phyloP scores from a whole-genome alignment of 1,140 invertebrate genomes.

The Drosophila willistoni region DNA sequence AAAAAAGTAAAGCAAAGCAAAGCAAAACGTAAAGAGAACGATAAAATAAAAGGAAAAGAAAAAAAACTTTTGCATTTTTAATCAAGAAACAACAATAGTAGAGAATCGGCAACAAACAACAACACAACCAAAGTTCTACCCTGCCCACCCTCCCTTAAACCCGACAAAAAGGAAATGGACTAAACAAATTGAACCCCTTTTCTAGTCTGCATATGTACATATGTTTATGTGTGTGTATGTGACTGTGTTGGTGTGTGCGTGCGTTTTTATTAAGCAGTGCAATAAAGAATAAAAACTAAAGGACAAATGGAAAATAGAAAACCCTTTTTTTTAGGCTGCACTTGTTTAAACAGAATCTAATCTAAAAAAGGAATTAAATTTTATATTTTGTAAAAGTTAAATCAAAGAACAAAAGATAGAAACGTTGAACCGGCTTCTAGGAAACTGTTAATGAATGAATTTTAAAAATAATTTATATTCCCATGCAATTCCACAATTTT shows the following conservation, averaged over 20 bases:
- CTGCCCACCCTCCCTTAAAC: slow-evolving; percentile 23
- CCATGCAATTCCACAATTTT: too few species aligned
- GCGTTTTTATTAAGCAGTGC: neutral
- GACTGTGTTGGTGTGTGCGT: neutral
- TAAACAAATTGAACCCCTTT: slow-evolving; percentile 56
- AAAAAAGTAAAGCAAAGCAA: slow-evolving; percentile 41
- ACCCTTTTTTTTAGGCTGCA: neutral
- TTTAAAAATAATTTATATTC: too few species aligned
- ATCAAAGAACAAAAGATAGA: too few species aligned
- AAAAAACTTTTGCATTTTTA: slow-evolving; percentile 71
- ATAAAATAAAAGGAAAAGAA: slow-evolving; percentile 47
- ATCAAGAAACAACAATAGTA: slow-evolving; percentile 70
- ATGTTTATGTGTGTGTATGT: neutral
- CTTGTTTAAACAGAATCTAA: neutral
- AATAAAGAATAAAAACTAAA: neutral
- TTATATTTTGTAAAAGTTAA: too few species aligned
- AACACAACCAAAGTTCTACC: slow-evolving; percentile 41
- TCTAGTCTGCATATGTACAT: slow-evolving; percentile 12
- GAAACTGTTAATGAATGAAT: too few species aligned
- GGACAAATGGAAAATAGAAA: neutral
- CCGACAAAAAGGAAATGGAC: slow-evolving; percentile 45
- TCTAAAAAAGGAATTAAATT: too few species aligned
- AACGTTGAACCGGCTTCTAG: too few species aligned
- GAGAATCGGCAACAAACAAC: slow-evolving; percentile 34
- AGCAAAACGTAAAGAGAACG: slow-evolving; percentile 36